phyloP scores from a whole-genome alignment of 2,888 invertebrate genomes.

The Eucriotettix oculatus region DNA sequence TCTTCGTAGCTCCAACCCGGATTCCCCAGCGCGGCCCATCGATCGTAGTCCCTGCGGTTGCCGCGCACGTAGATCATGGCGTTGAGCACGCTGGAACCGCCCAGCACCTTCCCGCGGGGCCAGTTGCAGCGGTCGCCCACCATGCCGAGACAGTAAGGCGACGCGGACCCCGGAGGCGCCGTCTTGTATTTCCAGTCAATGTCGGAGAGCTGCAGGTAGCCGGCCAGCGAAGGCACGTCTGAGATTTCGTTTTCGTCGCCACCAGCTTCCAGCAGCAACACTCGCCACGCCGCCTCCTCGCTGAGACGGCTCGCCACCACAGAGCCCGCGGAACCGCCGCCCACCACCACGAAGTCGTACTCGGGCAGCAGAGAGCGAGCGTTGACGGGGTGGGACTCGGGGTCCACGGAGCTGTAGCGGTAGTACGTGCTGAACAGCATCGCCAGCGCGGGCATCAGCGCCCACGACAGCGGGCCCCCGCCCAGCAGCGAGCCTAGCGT shows the following conservation, averaged over 20 bases:
- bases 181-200: slow-evolving; percentile 89
- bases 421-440: background rate
- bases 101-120: slow-evolving; percentile 80
- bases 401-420: slow-evolving; percentile 58
- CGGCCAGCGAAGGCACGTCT: slow-evolving; percentile 71
- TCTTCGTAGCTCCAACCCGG: slow-evolving; percentile 73
- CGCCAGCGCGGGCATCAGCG: slow-evolving; percentile 15
- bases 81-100: slow-evolving; percentile 75
- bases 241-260: slow-evolving; percentile 78
- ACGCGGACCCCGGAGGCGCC: slow-evolving; percentile 49
- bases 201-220: slow-evolving; percentile 68
- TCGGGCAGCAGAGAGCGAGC: slow-evolving; percentile 42
- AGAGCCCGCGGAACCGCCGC: slow-evolving; percentile 79
- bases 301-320: slow-evolving; percentile 72
- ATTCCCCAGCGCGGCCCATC: slow-evolving; percentile 71
- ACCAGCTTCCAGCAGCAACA: slow-evolving; percentile 71
- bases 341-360: slow-evolving; percentile 76
- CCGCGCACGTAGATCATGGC: slow-evolving; percentile 87
- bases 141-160: slow-evolving; percentile 77
- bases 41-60: slow-evolving; percentile 70
- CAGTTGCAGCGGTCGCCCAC: slow-evolving; percentile 75
- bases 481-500: slow-evolving; percentile 19
- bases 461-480: slow-evolving; percentile 34
- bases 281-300: slow-evolving; percentile 65
- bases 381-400: slow-evolving; percentile 61